phyloP scores from a whole-genome alignment of 2,888 invertebrate species.

The Aelia acuminata region DNA sequence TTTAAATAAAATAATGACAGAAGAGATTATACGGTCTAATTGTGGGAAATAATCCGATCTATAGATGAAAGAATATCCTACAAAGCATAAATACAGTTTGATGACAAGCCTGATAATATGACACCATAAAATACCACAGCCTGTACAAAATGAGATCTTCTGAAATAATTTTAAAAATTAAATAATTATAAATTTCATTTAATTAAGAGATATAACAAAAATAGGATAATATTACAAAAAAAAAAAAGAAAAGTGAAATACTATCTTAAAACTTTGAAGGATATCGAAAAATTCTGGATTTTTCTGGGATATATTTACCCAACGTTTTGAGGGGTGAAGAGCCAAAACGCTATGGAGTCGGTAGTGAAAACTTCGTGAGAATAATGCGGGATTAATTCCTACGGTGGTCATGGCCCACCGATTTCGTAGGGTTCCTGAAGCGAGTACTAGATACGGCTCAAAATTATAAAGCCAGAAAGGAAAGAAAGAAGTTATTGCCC shows the following conservation, averaged over 20 bases:
- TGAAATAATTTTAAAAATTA: not conserved
- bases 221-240: not conserved
- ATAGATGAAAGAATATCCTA: not conserved
- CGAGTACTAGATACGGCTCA: not conserved
- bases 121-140: not conserved
- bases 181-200: not conserved
- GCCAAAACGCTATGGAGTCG: not conserved
- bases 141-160: not conserved
- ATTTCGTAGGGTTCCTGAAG: not conserved
- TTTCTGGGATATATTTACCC: not conserved
- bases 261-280: not conserved
- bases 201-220: not conserved
- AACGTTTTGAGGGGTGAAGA: not conserved
- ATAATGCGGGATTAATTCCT: not conserved
- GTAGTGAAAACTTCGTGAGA: not conserved
- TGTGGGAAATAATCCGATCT: slow-evolving; percentile 5
- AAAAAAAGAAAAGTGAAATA: not conserved
- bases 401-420: not conserved
- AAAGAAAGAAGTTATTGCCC: slow-evolving; percentile 18
- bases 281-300: not conserved
- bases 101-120: not conserved
- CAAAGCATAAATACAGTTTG: slow-evolving; percentile 26
- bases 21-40: not conserved
- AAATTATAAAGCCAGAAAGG: slow-evolving; percentile 21
- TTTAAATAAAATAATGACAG: not conserved